Percentiles rank a stretch among this genome's conserved stretches.
Evolutionary conservation across 2,888 invertebrate species (phyloP).

Genomic region (Xestia ashworthii): DNA sequence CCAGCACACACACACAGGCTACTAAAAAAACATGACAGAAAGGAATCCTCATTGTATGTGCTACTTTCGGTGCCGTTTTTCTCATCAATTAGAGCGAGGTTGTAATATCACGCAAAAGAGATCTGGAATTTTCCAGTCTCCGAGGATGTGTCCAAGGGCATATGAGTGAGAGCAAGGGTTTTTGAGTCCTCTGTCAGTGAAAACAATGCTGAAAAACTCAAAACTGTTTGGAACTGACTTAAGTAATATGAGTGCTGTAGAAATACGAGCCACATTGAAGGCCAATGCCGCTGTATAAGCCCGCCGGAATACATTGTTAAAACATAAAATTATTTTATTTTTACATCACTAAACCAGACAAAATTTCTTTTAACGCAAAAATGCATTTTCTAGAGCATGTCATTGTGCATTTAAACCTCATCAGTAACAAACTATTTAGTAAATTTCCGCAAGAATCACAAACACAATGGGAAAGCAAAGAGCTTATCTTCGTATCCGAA

Average conservation of each 20-base stretch:
- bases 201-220: neutral
- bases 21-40: too few relatives aligned
- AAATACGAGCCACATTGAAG: neutral
- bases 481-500: slow-evolving; percentile 18
- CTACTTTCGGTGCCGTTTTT: neutral
- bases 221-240: neutral
- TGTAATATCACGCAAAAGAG: neutral
- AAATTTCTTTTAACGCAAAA: neutral
- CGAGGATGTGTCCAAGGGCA: neutral
- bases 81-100: neutral
- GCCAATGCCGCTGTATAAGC: neutral
- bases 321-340: neutral
- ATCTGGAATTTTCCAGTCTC: neutral
- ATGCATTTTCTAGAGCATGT: neutral
- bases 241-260: neutral
- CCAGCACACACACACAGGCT: too few relatives aligned
- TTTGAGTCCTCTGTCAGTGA: neutral
- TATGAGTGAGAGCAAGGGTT: too few relatives aligned
- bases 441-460: slow-evolving; percentile 39
- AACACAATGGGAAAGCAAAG: slow-evolving; percentile 42
- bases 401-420: slow-evolving; percentile 7
- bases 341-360: neutral
- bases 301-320: neutral
- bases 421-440: neutral
- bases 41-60: neutral